A percentile compares a stretch with the other conserved stretches of the same genome.
Conservation (phyloP, 2,797 vertebrate genomes). For the Sebastolobus altivelis region DNA sequence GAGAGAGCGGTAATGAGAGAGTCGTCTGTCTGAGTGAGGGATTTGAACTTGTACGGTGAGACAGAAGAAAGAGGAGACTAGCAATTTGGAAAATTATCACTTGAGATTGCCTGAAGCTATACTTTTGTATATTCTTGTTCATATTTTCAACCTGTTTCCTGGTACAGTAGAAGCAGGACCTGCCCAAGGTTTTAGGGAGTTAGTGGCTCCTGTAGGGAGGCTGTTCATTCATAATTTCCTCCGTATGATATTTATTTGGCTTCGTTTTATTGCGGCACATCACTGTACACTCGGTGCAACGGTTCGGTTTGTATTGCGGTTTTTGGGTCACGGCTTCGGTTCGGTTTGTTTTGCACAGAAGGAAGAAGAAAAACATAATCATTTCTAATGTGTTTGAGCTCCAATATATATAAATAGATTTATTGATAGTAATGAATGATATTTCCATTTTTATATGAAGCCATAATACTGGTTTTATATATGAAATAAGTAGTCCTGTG, state of each 20-base stretch:
- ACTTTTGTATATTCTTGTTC: conserved; percentile 78
- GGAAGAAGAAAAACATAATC: too few species aligned
- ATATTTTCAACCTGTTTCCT: conserved; percentile 74
- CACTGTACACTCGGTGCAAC: background rate
- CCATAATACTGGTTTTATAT: too few species aligned
- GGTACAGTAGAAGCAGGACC: conserved; percentile 50
- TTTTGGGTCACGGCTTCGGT: too few species aligned
- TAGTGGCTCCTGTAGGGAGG: conserved; percentile 30
- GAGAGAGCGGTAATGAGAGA: conserved; percentile 76
- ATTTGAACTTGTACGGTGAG: conserved; percentile 75
- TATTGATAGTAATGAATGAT: too few species aligned
- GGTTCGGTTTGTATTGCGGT: too few species aligned
- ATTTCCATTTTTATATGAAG: too few species aligned
- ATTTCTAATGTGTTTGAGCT: too few species aligned
- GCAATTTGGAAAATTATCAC: conserved; percentile 85
- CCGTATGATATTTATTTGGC: conserved; percentile 54
- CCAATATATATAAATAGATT: too few species aligned
- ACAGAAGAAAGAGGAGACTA: conserved; percentile 80
- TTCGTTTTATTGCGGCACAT: conserved; percentile 38
- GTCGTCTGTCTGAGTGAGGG: conserved; percentile 77
- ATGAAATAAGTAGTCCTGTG: too few species aligned
- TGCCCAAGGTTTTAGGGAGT: conserved; percentile 36
- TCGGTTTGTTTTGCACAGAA: too few species aligned
- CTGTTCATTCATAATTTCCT: conserved; percentile 64
- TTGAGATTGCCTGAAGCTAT: conserved; percentile 79